These are phyloP conservation scores for Bombus soroeensis DNA, from an alignment of 1,140 invertebrate species.

Conservation along the genomic window DNA sequence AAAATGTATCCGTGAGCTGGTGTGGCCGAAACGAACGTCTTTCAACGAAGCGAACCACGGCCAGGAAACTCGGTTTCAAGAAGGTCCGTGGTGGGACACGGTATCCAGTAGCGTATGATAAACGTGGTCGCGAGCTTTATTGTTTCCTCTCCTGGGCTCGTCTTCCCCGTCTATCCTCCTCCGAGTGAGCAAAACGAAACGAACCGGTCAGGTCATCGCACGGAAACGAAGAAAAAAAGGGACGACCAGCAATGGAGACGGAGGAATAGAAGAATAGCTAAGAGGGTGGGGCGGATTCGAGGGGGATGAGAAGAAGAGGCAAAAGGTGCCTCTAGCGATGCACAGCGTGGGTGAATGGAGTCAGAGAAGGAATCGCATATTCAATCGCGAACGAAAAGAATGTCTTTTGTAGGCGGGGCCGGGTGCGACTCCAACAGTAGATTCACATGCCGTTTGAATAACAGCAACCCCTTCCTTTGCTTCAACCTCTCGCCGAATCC, in stretches of 20 bases:
- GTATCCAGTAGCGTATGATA: constrained; percentile 36
- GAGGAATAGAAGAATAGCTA: background rate
- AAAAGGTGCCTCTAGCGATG: constrained; percentile 18
- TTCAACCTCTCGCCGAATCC: background rate
- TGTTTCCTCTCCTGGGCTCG: constrained; percentile 15
- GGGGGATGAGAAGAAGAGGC: background rate
- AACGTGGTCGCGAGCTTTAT: constrained; percentile 40
- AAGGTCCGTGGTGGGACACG: constrained; percentile 13
- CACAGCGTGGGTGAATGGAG: background rate
- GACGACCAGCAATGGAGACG: background rate
- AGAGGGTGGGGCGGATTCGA: no score
- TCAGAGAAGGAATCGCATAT: constrained; percentile 47
- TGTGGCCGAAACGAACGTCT: background rate
- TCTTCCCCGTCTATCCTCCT: background rate
- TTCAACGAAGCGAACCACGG: background rate
- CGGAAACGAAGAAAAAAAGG: background rate
- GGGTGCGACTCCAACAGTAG: constrained; percentile 12
- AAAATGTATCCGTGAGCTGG: background rate
- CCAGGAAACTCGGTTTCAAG: background rate
- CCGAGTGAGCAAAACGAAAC: constrained; percentile 3
- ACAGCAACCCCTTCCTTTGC: background rate
- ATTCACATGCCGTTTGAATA: constrained; percentile 47
- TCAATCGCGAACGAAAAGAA: constrained; percentile 56
- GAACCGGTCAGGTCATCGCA: constrained; percentile 18
- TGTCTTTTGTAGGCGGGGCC: constrained; percentile 49